Base-by-base conservation (phyloP, 2,113 vertebrate genomes). In the Austrofundulus limnaeus region DNA sequence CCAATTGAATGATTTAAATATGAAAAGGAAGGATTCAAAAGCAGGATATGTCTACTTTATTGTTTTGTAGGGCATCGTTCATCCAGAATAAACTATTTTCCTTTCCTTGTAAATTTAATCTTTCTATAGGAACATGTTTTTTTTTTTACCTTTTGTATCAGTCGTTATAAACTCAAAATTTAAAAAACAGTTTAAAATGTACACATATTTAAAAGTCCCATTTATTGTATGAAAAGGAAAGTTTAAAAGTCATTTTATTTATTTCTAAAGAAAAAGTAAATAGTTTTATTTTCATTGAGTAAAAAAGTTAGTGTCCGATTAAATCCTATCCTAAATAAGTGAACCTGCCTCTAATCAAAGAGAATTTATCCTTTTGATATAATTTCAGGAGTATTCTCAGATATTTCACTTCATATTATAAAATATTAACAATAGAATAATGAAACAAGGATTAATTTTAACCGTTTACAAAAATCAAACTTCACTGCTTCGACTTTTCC, bases 21-120 rank as follows among this genome's bases (percentile, higher is more conserved):
- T n/a, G n/a, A n/a, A n/a, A n/a, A n/a, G n/a, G n/a, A n/a, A n/a
- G n/a, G n/a, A n/a, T n/a, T n/a, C n/a, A n/a, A n/a, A n/a, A n/a
- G n/a, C n/a, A n/a, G n/a, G n/a, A n/a, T n/a, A n/a, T n/a, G n/a
- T n/a, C n/a, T n/a, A n/a, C n/a, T n/a, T n/a, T 47, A 17, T 59
- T 77, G 63, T 80, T 59, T 49, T 66, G 43, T 65, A 20, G 20
- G 38, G 56, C 53, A 66, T 16, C 63, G 52, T 54, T 47, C 6
- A 67, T 67, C 54, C 37, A 73, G 34, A 77, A 59, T 19, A 71
- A 42, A 54, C 46, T 46, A 31, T 78, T 78, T 24, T n/a, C n/a
- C 51, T 78, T 61, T 31, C 59, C 20, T 34, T 24, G 31, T 53
- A 58, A 70, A 73, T 61, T 9, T 25, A n/a, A 66, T 31, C 20